Conservation (phyloP, 2,888 invertebrate genomes). For the Tigriopus californicus region DNA sequence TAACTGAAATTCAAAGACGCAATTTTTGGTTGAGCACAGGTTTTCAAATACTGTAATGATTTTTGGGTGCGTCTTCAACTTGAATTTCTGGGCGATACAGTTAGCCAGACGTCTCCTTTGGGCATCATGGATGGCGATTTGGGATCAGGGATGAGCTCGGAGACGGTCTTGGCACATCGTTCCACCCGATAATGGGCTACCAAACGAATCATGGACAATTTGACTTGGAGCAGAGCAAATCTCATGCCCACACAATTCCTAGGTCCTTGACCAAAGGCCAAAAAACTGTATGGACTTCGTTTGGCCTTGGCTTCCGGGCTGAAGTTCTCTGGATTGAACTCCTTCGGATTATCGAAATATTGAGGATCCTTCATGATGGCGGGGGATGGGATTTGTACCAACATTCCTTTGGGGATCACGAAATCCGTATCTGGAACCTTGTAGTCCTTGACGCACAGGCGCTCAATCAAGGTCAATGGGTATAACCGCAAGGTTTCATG, state of each 20-base stretch:
- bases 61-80: too few species aligned
- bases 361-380: neutral
- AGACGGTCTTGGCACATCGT: too few species aligned
- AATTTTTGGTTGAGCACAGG: too few species aligned
- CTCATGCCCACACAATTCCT: conserved; percentile 15
- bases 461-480: neutral
- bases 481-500: conserved; percentile 1
- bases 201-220: neutral
- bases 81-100: too few species aligned
- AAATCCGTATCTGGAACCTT: conserved; percentile 3
- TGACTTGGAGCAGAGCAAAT: conserved; percentile 13
- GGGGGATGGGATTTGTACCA: neutral
- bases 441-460: conserved; percentile 2
- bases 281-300: too few species aligned
- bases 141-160: too few species aligned
- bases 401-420: neutral
- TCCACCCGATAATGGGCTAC: too few species aligned
- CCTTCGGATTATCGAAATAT: neutral
- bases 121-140: too few species aligned
- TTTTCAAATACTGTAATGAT: too few species aligned
- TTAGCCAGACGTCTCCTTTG: too few species aligned
- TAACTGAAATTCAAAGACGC: too few species aligned
- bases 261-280: conserved; percentile 14
- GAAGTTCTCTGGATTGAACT: neutral
- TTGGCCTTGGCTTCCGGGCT: too few species aligned